Evolutionary conservation across 1,140 invertebrate genomes (phyloP), one percentile per base, ranked within the genome.

Genomic region (Sitophilus oryzae): DNA sequence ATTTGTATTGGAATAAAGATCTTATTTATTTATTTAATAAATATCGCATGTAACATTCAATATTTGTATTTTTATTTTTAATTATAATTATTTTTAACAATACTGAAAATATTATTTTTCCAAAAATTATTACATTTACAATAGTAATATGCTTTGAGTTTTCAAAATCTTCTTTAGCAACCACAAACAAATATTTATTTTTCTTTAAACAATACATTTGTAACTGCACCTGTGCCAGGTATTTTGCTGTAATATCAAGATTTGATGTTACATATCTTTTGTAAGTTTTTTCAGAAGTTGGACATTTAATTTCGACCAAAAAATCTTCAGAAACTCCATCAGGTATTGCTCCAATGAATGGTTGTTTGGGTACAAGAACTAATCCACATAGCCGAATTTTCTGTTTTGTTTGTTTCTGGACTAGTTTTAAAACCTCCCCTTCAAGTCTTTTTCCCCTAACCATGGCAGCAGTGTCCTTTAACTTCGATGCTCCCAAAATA

Each of bases 271-370:
- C 34, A 53, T 57, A 71, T 65, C 23, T 70, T 63, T 3, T 67
- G 52, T 73, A 65, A 41, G 70, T 71, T 52, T 73, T 71, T 34
- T 71, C 64, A 9, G 63, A 71, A 40, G 58, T 61, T 4, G 74
- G 74, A 45, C 73, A 70, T 56, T 77, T 76, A 35, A 77, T 69
- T 67, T 77, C 75, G 2, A 75, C 66, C 19, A 77, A 69, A 49
- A 67, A 71, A 53, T 74, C 68, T 48, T 72, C 62, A 21, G 66
- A 69, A 1, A 77, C 62, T 5, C 71, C 74, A 67, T 76, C 74
- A 9, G 75, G 74, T 5, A 74, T 68, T 11, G 68, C 75, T 38
- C 70, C 73, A 52, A 69, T 56, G 11, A 65, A 55, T n/a, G 66
- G 65, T 57, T 60, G 52, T 21, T 22, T 40, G 9, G 2, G 18